Evolutionary conservation across 2,888 invertebrate genomes (phyloP).

Genomic region (Eurytoma adleriae): DNA sequence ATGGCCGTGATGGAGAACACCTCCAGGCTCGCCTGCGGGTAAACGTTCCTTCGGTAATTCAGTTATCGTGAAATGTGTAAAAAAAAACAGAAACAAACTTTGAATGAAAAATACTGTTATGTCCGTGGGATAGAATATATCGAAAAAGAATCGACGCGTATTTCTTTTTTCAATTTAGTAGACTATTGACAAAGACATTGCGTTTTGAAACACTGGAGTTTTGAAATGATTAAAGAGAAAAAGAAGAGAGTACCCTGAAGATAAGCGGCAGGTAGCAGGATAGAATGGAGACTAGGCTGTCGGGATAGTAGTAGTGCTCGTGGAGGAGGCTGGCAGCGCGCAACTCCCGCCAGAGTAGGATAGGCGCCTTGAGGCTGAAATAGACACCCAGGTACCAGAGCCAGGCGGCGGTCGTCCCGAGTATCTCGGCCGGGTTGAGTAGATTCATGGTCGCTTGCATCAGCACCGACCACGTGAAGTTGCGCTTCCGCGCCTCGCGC

Average conservation of each 20-base stretch:
- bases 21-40: conserved; percentile 74
- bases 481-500: conserved; percentile 68
- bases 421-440: conserved; percentile 68
- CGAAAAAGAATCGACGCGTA: no score
- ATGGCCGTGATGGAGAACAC: conserved; percentile 74
- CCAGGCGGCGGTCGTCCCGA: conserved; percentile 62
- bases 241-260: conserved; percentile 60
- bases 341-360: conserved; percentile 74
- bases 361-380: conserved; percentile 71
- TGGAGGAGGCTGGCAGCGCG: conserved; percentile 71
- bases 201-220: neutral
- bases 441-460: conserved; percentile 65
- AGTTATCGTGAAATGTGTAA: no score
- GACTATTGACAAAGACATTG: no score
- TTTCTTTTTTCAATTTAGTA: no score
- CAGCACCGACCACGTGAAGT: conserved; percentile 63
- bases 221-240: neutral
- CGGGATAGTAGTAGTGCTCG: conserved; percentile 70
- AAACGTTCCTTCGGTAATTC: no score
- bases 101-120: no score
- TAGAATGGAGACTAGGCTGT: conserved; percentile 69
- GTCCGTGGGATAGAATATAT: no score
- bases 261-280: conserved; percentile 76
- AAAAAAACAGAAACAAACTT: no score
- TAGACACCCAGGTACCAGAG: conserved; percentile 71